Conservation (phyloP, 2,797 vertebrate genomes). For the Myripristis murdjan region DNA sequence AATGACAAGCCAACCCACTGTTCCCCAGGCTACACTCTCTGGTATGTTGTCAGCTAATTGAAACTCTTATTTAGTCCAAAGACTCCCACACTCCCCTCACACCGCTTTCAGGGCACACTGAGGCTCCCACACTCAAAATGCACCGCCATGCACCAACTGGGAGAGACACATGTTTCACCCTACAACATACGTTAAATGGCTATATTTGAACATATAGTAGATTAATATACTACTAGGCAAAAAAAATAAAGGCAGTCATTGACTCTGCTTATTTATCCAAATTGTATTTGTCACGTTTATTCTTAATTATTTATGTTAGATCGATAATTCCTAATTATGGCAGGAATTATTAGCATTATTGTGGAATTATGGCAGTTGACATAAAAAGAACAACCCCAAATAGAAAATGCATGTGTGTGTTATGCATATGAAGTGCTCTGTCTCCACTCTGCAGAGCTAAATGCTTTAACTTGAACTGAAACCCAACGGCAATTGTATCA, state of each 20-base stretch:
- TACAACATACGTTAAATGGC: neutral
- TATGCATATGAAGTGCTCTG: neutral
- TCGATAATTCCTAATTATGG: neutral
- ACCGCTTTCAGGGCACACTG: constrained; percentile 41
- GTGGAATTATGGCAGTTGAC: neutral
- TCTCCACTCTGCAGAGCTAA: neutral
- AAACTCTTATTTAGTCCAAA: constrained; percentile 60
- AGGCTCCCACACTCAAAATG: constrained; percentile 38
- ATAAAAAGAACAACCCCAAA: neutral
- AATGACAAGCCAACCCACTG: constrained; percentile 90
- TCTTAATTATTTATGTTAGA: constrained; percentile 2
- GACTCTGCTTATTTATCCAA: neutral
- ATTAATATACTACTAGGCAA: no score
- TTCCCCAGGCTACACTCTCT: constrained; percentile 95
- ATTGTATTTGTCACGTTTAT: no score
- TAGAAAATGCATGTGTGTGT: no score
- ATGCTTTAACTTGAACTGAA: neutral
- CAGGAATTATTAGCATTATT: no score
- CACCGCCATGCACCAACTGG: constrained; percentile 40
- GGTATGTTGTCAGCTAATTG: constrained; percentile 86
- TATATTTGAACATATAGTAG: neutral
- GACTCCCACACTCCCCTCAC: constrained; percentile 42
- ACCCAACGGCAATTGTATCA: no score
- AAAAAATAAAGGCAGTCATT: neutral
- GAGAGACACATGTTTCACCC: constrained; percentile 17